Evolutionary conservation across 2,113 vertebrate species (phyloP).

Genomic region (Melanocharis versteri): DNA sequence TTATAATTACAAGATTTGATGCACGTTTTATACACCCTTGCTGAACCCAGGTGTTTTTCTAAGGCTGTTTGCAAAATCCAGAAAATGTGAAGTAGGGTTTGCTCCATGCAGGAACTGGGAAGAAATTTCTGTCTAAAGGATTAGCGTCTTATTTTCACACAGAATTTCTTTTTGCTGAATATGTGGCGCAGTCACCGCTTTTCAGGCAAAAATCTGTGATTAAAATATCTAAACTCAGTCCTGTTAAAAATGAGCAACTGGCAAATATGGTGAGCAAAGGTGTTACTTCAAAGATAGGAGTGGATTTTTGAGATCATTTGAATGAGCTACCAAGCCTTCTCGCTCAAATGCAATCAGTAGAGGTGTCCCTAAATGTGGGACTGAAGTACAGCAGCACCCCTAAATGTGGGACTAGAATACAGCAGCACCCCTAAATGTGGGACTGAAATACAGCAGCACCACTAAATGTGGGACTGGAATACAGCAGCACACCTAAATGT

Average conservation of each 20-base stretch:
- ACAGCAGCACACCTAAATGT: no score
- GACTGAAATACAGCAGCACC: neutral
- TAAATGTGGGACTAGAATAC: neutral
- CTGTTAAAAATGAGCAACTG: neutral
- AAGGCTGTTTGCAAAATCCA: neutral
- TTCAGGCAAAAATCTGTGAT: neutral
- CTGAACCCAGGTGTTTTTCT: neutral
- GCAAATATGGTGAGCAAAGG: neutral
- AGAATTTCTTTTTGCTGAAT: neutral
- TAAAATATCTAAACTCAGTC: neutral
- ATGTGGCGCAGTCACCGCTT: neutral
- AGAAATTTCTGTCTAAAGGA: neutral
- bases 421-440: neutral
- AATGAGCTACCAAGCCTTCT: neutral
- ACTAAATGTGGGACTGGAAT: neutral
- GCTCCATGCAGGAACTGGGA: neutral
- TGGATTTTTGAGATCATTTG: neutral
- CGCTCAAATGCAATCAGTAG: accelerated
- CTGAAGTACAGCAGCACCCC: neutral
- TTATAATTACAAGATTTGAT: neutral
- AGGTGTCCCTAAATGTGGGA: no score
- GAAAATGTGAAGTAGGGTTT: neutral
- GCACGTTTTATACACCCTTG: neutral
- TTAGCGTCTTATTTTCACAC: neutral
- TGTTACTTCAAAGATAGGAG: neutral